Conservation (phyloP, 2,797 vertebrate genomes). For the Hirundo rustica region DNA sequence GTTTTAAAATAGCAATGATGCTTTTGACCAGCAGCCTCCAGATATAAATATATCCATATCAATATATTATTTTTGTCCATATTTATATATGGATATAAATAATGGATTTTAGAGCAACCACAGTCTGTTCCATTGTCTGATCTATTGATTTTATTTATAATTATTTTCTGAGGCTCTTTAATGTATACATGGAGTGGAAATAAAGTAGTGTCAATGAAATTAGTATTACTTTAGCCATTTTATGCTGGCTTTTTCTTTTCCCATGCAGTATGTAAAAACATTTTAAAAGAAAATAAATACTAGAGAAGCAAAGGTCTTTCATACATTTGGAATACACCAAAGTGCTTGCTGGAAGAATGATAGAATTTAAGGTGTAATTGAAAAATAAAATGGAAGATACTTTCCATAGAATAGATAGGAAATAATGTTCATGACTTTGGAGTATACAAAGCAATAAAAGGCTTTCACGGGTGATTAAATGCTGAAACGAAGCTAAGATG, state of each 20-base stretch:
- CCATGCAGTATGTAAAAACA: background rate
- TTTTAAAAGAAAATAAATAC: slow-evolving; percentile 2
- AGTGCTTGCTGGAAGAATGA: slow-evolving; percentile 39
- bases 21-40: background rate
- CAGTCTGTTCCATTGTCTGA: background rate
- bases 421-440: slow-evolving; percentile 63
- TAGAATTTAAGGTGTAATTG: slow-evolving; percentile 55
- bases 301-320: background rate
- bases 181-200: background rate
- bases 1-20: background rate
- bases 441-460: slow-evolving; percentile 62
- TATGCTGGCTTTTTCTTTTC: background rate
- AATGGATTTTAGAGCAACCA: background rate
- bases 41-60: no score
- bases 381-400: slow-evolving; percentile 57
- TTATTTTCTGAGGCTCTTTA: background rate
- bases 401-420: slow-evolving; percentile 47
- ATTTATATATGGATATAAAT: background rate
- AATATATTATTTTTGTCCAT: no score
- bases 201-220: background rate
- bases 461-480: slow-evolving; percentile 68
- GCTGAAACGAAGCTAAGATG: slow-evolving; percentile 62
- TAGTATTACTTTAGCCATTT: background rate
- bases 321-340: background rate
- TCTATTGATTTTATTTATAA: background rate